Conservation (phyloP, 2,113 vertebrate genomes). For the Pseudopodoces humilis region DNA sequence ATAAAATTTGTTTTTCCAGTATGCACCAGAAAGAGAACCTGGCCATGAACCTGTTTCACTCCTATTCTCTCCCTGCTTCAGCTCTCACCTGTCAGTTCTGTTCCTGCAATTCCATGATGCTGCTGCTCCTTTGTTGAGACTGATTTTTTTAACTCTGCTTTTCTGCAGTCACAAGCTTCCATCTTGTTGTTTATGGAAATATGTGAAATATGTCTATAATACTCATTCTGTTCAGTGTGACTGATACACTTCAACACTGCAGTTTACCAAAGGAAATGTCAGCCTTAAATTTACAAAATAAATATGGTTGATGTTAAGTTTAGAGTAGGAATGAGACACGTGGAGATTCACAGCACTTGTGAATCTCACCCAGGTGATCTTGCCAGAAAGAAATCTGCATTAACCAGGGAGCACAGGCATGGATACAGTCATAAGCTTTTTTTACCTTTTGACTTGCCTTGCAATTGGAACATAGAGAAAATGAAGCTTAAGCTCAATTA, state of each 20-base stretch:
- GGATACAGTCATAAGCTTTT: background rate
- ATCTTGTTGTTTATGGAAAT: background rate
- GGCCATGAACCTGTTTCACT: background rate
- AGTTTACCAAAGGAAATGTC: background rate
- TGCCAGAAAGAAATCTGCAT: conserved; percentile 9
- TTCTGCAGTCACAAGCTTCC: background rate
- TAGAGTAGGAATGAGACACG: background rate
- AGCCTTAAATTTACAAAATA: conserved; percentile 6
- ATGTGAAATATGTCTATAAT: background rate
- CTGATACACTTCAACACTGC: background rate
- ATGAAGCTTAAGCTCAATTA: background rate
- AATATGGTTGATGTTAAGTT: conserved; percentile 1
- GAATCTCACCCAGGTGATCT: background rate
- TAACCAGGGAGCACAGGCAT: background rate
- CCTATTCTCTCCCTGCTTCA: background rate
- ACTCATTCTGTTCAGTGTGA: background rate
- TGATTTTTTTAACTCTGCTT: background rate
- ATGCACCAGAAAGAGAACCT: background rate
- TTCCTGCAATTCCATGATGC: background rate
- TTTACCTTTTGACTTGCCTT: background rate
- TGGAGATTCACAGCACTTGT: background rate
- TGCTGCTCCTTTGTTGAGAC: background rate
- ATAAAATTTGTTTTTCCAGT: background rate
- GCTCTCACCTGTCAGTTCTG: background rate
- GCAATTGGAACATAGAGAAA: background rate